A percentile compares a stretch with the other conserved stretches of the same genome.
phyloP scores from a whole-genome alignment of 2,888 invertebrate species.

The Pachymerium ferrugineum region DNA sequence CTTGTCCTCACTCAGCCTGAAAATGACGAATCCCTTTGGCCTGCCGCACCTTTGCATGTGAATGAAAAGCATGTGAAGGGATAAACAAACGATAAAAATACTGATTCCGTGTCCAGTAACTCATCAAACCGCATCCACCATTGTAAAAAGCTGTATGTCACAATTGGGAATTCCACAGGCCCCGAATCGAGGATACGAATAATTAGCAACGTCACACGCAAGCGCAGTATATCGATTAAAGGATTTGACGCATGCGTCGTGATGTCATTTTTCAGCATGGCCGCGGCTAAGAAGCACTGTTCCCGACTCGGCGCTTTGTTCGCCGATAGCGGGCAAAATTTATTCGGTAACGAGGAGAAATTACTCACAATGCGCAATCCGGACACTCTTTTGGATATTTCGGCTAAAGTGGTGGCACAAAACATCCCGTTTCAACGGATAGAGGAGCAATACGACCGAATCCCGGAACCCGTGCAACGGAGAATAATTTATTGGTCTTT shows the following conservation, averaged over 20 bases:
- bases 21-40: constrained; percentile 31
- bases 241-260: constrained; percentile 31
- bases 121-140: background rate
- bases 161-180: background rate
- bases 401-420: constrained; percentile 75
- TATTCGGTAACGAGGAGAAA: constrained; percentile 29
- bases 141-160: background rate
- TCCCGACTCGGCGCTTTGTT: constrained; percentile 39
- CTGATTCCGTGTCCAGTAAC: background rate
- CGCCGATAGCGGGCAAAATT: constrained; percentile 34
- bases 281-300: constrained; percentile 40
- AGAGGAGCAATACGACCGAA: constrained; percentile 77
- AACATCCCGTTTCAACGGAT: constrained; percentile 79
- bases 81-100: constrained; percentile 30
- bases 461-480: constrained; percentile 81
- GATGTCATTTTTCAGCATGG: constrained; percentile 38
- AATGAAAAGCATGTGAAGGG: constrained; percentile 32
- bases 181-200: background rate
- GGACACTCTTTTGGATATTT: constrained; percentile 72
- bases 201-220: background rate
- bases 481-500: constrained; percentile 85
- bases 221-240: constrained; percentile 32
- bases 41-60: constrained; percentile 34
- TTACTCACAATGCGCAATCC: constrained; percentile 46
- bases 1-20: background rate